phyloP scores from a whole-genome alignment of 2,888 invertebrate genomes.

The Harmothoe impar region DNA sequence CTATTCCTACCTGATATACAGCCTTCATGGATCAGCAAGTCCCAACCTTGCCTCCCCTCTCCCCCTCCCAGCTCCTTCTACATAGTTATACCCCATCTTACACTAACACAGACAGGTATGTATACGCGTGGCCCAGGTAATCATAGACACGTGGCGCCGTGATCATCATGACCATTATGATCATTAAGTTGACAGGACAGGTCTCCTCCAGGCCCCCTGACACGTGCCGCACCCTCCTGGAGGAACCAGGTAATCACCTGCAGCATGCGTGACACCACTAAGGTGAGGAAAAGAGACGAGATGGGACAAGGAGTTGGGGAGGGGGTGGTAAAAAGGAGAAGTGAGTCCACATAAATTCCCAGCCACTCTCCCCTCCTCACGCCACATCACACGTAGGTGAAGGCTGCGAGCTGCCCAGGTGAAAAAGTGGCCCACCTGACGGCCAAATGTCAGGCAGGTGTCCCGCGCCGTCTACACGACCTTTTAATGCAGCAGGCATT shows the following conservation, averaged over 20 bases:
- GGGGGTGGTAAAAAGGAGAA: not conserved
- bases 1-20: too few relatives aligned
- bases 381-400: not conserved
- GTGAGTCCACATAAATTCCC: not conserved
- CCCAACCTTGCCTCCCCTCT: not conserved
- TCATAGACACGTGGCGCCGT: not conserved
- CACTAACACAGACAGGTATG: not conserved
- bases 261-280: not conserved
- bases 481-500: not conserved
- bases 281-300: not conserved
- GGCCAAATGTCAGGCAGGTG: not conserved
- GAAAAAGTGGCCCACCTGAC: not conserved
- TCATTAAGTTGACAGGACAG: not conserved
- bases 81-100: not conserved
- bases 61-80: not conserved
- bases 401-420: not conserved
- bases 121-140: not conserved
- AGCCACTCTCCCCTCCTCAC: not conserved
- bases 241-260: not conserved
- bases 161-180: constrained; percentile 14
- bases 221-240: not conserved
- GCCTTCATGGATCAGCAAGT: too few relatives aligned
- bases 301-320: not conserved
- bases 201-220: not conserved
- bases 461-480: not conserved